Evolutionary conservation across 2,888 invertebrate species (phyloP).

Genomic region (Eupithecia centaureata): DNA sequence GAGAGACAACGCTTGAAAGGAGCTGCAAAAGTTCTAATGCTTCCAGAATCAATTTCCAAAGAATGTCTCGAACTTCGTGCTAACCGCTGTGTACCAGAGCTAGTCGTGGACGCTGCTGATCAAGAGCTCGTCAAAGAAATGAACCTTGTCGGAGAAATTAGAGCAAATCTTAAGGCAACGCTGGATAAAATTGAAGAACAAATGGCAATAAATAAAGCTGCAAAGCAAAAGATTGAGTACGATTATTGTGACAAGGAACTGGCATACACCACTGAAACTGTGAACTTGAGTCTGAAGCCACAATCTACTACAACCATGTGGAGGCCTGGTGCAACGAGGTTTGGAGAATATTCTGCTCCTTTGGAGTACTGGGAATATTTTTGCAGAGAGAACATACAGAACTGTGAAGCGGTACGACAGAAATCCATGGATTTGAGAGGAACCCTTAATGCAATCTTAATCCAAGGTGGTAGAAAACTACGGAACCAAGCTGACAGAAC

Average conservation of each 20-base stretch:
- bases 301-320: slow-evolving; percentile 89
- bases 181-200: slow-evolving; percentile 88
- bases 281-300: slow-evolving; percentile 87
- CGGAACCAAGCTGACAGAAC: slow-evolving; percentile 92
- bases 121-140: slow-evolving; percentile 90
- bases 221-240: slow-evolving; percentile 92
- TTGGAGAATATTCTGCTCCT: slow-evolving; percentile 87
- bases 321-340: slow-evolving; percentile 91
- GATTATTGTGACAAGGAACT: slow-evolving; percentile 97
- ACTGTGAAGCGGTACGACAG: slow-evolving; percentile 89
- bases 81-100: slow-evolving; percentile 87
- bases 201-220: slow-evolving; percentile 89
- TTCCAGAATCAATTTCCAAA: slow-evolving; percentile 89
- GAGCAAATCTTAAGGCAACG: slow-evolving; percentile 85
- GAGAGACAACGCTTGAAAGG: slow-evolving; percentile 87
- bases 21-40: slow-evolving; percentile 86
- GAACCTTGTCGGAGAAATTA: slow-evolving; percentile 87
- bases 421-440: slow-evolving; percentile 89
- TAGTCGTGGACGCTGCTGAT: slow-evolving; percentile 90
- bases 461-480: slow-evolving; percentile 91
- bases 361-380: slow-evolving; percentile 93
- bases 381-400: slow-evolving; percentile 89
- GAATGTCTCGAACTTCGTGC: slow-evolving; percentile 90
- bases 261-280: slow-evolving; percentile 89
- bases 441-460: slow-evolving; percentile 88